A percentile compares a stretch with the other conserved stretches of the same genome.
These are phyloP conservation scores for Typhlichthys subterraneus DNA, from an alignment of 2,797 vertebrate genomes.

Conservation along the genomic window DNA sequence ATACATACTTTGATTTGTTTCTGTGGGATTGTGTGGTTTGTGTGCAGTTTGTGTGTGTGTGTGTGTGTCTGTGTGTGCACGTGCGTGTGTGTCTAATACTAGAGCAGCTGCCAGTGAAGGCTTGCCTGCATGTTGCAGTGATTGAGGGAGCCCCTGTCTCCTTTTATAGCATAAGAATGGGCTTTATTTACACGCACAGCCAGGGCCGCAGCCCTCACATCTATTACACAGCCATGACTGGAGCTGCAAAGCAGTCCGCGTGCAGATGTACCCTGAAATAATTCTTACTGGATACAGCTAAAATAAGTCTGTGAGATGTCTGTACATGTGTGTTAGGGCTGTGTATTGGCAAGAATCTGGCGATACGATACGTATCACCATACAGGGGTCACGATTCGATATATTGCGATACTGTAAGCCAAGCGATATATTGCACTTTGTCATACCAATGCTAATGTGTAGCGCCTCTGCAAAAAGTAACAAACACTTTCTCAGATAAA, in stretches of 20 bases:
- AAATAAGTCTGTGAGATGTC: slow-evolving; percentile 17
- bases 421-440: too few species aligned
- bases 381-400: too few species aligned
- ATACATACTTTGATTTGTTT: background rate
- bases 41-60: slow-evolving; percentile 2
- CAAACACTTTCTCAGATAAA: too few species aligned
- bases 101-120: slow-evolving; percentile 48
- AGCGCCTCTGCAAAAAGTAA: too few species aligned
- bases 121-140: slow-evolving; percentile 62
- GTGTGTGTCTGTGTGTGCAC: slow-evolving; percentile 22
- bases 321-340: background rate
- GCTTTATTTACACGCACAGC: slow-evolving; percentile 83
- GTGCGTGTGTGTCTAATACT: slow-evolving; percentile 7
- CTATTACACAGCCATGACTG: slow-evolving; percentile 58
- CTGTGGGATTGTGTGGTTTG: background rate
- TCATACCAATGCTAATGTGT: too few species aligned
- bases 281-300: slow-evolving; percentile 9
- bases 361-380: too few species aligned
- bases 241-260: slow-evolving; percentile 45
- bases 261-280: slow-evolving; percentile 24
- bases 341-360: too few species aligned
- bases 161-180: slow-evolving; percentile 94
- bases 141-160: slow-evolving; percentile 81
- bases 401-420: too few species aligned
- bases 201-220: slow-evolving; percentile 68